A percentile compares a stretch with the other conserved stretches of the same genome.
Evolutionary conservation across 2,113 vertebrate genomes (phyloP).

Genomic region (Apodemus speciosus): DNA sequence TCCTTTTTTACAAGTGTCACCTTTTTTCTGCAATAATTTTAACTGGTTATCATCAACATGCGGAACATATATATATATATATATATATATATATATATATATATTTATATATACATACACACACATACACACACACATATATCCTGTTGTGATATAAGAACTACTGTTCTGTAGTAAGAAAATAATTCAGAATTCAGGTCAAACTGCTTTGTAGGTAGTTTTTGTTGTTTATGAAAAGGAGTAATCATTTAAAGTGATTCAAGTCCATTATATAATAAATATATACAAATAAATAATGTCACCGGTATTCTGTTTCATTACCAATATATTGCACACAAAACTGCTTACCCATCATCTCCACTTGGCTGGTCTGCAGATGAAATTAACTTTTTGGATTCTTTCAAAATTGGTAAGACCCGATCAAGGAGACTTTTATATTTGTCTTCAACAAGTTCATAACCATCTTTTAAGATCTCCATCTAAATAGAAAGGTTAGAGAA

Average conservation of each 20-base stretch:
- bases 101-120: not conserved
- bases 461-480: constrained; percentile 77
- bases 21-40: not conserved
- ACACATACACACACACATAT: not conserved
- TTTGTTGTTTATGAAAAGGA: not conserved
- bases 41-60: not conserved
- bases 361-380: constrained; percentile 53
- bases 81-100: not conserved
- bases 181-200: not conserved
- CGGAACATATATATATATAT: not conserved
- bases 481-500: constrained; percentile 59
- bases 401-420: constrained; percentile 71
- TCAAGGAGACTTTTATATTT: constrained; percentile 72
- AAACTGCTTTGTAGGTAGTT: not conserved
- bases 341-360: constrained; percentile 63
- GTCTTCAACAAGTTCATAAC: constrained; percentile 41
- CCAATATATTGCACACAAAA: not conserved
- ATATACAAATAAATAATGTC: not conserved
- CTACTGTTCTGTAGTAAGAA: not conserved
- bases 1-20: not conserved
- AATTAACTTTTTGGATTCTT: constrained; percentile 42
- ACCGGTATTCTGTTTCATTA: constrained; percentile 4
- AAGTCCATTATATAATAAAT: not conserved
- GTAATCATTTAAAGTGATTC: not conserved
- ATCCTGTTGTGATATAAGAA: not conserved